These are phyloP conservation scores for Hoplias malabaricus DNA, from an alignment of 2,113 vertebrate genomes.

Conservation along the genomic window DNA sequence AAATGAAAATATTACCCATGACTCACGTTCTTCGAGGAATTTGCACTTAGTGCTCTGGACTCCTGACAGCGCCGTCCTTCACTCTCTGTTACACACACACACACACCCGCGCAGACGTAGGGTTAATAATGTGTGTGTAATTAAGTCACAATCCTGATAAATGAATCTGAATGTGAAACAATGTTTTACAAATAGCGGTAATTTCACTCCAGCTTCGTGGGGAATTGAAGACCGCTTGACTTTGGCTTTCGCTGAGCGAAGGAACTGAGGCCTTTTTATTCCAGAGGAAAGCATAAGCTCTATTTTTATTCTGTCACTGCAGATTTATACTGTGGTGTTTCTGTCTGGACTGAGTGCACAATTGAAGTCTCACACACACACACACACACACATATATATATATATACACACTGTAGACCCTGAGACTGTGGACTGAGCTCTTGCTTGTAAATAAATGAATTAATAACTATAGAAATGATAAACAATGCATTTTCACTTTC, in stretches of 20 bases:
- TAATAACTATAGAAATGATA: not conserved
- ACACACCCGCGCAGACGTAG: slow-evolving; percentile 26
- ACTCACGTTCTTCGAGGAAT: slow-evolving; percentile 18
- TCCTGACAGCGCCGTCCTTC: slow-evolving; percentile 17
- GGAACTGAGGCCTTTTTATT: slow-evolving; percentile 53
- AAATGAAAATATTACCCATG: slow-evolving; percentile 44
- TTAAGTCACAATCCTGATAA: slow-evolving; percentile 53
- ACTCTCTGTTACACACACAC: slow-evolving; percentile 18
- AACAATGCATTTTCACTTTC: too few species aligned
- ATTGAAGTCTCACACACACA: slow-evolving; percentile 21
- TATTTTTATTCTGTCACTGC: slow-evolving; percentile 60
- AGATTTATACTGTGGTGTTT: slow-evolving; percentile 60
- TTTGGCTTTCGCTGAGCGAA: slow-evolving; percentile 36
- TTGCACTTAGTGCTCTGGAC: slow-evolving; percentile 16
- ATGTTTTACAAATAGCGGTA: slow-evolving; percentile 59
- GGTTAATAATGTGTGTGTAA: slow-evolving; percentile 10
- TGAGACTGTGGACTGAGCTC: not conserved
- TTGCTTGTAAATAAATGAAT: not conserved
- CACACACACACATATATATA: slow-evolving; percentile 6
- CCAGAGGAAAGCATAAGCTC: slow-evolving; percentile 27
- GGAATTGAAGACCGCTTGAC: slow-evolving; percentile 55
- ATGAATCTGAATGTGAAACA: slow-evolving; percentile 37
- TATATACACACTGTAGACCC: not conserved
- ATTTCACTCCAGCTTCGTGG: slow-evolving; percentile 57
- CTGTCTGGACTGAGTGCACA: slow-evolving; percentile 43